Evolutionary conservation across 2,888 invertebrate genomes (phyloP).

Genomic region (Megalurothrips usitatus): DNA sequence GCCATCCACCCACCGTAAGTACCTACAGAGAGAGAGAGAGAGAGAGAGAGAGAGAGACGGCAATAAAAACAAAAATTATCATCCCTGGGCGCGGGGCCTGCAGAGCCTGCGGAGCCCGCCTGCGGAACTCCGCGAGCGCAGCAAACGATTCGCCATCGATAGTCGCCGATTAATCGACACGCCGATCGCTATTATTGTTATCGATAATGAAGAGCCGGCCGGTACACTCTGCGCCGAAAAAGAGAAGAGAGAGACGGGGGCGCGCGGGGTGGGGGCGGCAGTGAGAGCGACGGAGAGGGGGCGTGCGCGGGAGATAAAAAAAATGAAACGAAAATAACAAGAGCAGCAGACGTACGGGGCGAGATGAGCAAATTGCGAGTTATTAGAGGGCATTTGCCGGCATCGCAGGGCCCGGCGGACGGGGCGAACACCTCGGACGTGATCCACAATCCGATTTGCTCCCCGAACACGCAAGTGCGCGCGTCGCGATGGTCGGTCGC

Average conservation of each 20-base stretch:
- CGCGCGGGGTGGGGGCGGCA: background rate
- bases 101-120: too few relatives aligned
- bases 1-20: too few relatives aligned
- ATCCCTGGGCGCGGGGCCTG: too few relatives aligned
- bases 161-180: background rate
- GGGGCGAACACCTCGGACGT: background rate
- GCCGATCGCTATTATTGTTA: background rate
- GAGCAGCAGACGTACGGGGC: background rate
- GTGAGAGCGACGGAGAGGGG: too few relatives aligned
- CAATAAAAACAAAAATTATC: too few relatives aligned
- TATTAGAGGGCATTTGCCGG: background rate
- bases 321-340: background rate
- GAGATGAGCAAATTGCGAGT: background rate
- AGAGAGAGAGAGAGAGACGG: too few relatives aligned
- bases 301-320: too few relatives aligned
- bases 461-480: background rate
- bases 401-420: background rate
- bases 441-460: conserved; percentile 6
- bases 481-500: too few relatives aligned
- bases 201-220: background rate
- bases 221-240: background rate
- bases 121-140: too few relatives aligned
- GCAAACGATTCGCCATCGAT: background rate
- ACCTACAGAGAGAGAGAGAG: too few relatives aligned
- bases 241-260: background rate